These are phyloP conservation scores for Platalea minor DNA, from an alignment of 2,797 vertebrate species.

Conservation along the genomic window DNA sequence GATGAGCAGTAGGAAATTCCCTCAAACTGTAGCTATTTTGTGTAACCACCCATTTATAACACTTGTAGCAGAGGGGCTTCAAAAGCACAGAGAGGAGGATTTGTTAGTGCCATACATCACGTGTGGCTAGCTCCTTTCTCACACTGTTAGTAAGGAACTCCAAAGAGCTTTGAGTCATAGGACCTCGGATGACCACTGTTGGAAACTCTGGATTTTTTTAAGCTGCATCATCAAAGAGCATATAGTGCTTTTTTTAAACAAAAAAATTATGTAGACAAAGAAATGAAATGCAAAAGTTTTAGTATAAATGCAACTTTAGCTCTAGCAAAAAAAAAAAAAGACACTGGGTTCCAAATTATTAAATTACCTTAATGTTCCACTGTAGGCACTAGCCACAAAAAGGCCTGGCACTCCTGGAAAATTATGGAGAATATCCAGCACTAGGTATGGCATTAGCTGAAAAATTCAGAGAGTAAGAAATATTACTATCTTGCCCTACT, in stretches of 20 bases:
- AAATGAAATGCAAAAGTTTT: background rate
- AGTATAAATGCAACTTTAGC: background rate
- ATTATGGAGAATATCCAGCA: constrained; percentile 85
- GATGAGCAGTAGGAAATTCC: background rate
- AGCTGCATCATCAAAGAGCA: background rate
- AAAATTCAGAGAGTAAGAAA: constrained; percentile 56
- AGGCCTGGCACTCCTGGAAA: constrained; percentile 90
- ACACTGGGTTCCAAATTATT: background rate
- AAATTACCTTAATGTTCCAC: constrained; percentile 89
- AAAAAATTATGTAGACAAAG: background rate
- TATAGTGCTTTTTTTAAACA: background rate
- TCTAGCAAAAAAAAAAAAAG: background rate
- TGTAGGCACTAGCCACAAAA: constrained; percentile 85
- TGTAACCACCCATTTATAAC: background rate
- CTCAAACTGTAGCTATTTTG: background rate
- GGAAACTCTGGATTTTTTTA: background rate
- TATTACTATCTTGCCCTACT: background rate
- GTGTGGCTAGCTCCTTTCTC: background rate
- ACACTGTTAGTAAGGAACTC: background rate
- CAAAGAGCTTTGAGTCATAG: background rate
- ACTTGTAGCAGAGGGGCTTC: background rate
- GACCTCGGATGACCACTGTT: background rate
- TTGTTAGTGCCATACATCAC: background rate
- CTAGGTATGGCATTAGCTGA: constrained; percentile 92
- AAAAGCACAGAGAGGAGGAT: background rate